A percentile compares a stretch with the other conserved stretches of the same genome.
Evolutionary conservation across 2,113 vertebrate genomes (phyloP).

Genomic region (Bufo gargarizans): DNA sequence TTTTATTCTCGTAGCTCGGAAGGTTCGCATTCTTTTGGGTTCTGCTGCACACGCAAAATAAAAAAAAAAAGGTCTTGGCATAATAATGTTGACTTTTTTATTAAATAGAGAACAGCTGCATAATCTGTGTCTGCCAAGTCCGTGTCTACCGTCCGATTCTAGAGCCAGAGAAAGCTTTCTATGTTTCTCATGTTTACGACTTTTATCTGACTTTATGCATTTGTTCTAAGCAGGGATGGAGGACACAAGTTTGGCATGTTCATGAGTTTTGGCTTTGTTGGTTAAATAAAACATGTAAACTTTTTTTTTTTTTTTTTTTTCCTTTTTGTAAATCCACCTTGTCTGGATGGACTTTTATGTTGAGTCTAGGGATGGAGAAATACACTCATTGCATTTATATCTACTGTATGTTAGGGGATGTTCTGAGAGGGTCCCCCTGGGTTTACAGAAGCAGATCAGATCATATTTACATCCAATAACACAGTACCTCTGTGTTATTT

Average conservation of each 20-base stretch:
- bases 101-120: constrained; percentile 14
- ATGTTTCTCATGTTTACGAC: not conserved
- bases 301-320: not conserved
- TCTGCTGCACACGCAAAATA: not conserved
- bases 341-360: not conserved
- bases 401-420: not conserved
- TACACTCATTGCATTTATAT: not conserved
- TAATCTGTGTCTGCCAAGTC: not conserved
- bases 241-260: not conserved
- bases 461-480: not conserved
- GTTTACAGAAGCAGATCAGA: not conserved
- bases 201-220: not conserved
- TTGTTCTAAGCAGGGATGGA: not conserved
- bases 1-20: not conserved
- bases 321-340: not conserved
- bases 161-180: not conserved
- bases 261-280: not conserved
- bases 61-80: not conserved
- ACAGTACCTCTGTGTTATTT: not conserved
- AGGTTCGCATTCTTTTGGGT: not conserved
- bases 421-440: not conserved
- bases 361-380: not conserved
- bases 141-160: not conserved
- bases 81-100: not conserved
- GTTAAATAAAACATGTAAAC: not conserved